Evolutionary conservation across 1,140 invertebrate genomes (phyloP).

Genomic region (Penaeus vannamei): DNA sequence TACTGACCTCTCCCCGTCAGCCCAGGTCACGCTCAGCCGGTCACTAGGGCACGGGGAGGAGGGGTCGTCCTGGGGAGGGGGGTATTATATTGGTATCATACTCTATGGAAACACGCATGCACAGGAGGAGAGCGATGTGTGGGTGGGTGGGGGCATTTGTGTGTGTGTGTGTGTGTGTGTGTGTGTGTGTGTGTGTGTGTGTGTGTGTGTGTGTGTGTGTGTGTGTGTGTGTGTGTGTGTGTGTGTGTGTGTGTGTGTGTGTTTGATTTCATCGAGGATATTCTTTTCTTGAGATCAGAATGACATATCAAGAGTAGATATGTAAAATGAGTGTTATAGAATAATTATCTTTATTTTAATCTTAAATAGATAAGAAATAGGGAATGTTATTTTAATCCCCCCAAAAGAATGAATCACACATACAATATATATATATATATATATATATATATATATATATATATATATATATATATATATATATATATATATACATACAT

Average conservation of each 20-base stretch:
- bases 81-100: background rate
- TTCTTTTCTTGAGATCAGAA: too few relatives aligned
- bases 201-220: background rate
- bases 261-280: too few relatives aligned
- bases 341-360: too few relatives aligned
- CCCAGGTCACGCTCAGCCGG: conserved; percentile 67
- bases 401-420: background rate
- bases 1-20: conserved; percentile 68
- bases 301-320: too few relatives aligned
- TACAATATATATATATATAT: conserved; percentile 29
- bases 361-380: too few relatives aligned
- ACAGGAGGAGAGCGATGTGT: too few relatives aligned
- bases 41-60: conserved; percentile 67
- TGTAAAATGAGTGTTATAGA: too few relatives aligned
- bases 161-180: background rate
- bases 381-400: too few relatives aligned
- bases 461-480: conserved; percentile 26
- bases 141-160: background rate
- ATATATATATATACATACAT: conserved; percentile 23
- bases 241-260: too few relatives aligned
- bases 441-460: conserved; percentile 32
- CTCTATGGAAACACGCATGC: background rate
- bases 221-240: too few relatives aligned
- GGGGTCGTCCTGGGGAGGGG: conserved; percentile 61
- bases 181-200: background rate